phyloP scores from a whole-genome alignment of 37 sponge, comb jelly and placozoan species.

The Aplysina aerophoba region DNA sequence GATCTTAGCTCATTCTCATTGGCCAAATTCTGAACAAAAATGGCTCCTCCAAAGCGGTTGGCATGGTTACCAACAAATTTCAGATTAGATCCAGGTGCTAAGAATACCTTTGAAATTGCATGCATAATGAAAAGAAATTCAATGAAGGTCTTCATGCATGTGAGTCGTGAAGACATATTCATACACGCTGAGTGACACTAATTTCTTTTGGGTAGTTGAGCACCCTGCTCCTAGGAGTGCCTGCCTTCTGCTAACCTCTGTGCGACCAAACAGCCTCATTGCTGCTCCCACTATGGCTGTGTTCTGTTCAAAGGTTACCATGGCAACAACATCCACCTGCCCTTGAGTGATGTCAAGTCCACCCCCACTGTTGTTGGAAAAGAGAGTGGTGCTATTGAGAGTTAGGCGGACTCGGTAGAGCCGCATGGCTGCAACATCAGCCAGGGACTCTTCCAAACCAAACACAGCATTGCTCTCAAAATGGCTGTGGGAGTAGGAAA shows the following conservation, averaged over 20 bases:
- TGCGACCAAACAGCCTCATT: slow-evolving; percentile 4
- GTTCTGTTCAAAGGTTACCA: slow-evolving; percentile 50
- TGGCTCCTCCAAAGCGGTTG: too few relatives aligned
- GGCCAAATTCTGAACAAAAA: too few relatives aligned
- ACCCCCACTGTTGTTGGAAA: slow-evolving; percentile 63
- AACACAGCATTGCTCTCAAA: slow-evolving; percentile 64
- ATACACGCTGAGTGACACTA: too few relatives aligned
- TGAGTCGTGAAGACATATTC: too few relatives aligned
- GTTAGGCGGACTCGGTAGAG: slow-evolving; percentile 47
- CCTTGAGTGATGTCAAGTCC: slow-evolving; percentile 67
- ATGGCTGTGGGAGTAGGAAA: slow-evolving; percentile 25
- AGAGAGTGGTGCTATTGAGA: slow-evolving; percentile 28
- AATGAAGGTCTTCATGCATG: too few relatives aligned
- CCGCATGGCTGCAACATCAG: slow-evolving; percentile 72
- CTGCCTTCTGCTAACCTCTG: background rate
- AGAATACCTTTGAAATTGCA: too few relatives aligned
- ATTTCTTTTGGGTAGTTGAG: too few relatives aligned
- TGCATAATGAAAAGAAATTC: too few relatives aligned
- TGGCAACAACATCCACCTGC: slow-evolving; percentile 36
- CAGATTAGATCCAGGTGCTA: too few relatives aligned
- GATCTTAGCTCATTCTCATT: too few relatives aligned
- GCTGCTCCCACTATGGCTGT: slow-evolving; percentile 74
- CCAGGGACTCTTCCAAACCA: slow-evolving; percentile 26
- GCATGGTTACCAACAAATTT: too few relatives aligned
- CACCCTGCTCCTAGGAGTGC: too few relatives aligned